phyloP scores from a whole-genome alignment of 2,888 invertebrate species.

The Danaus chrysippus region DNA sequence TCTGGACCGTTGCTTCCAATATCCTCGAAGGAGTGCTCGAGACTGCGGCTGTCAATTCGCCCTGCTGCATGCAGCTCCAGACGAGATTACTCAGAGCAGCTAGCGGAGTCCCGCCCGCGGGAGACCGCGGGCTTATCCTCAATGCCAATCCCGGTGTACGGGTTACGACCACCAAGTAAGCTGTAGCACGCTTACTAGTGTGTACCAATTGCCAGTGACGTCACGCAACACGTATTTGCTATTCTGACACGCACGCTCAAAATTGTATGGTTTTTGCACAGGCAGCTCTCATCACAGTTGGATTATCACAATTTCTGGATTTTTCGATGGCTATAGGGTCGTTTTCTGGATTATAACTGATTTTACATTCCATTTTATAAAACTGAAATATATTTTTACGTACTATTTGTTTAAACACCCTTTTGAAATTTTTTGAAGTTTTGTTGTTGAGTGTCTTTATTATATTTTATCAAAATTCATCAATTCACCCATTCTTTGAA shows the following conservation, averaged over 20 bases:
- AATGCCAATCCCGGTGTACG: conserved; percentile 72
- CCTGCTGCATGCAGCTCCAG: conserved; percentile 90
- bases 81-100: conserved; percentile 78
- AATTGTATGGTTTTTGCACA: conserved; percentile 30
- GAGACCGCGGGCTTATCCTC: conserved; percentile 69
- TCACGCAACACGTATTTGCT: conserved; percentile 34
- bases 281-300: conserved; percentile 30
- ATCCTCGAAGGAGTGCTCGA: conserved; percentile 87
- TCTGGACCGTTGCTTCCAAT: conserved; percentile 93
- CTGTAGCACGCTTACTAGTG: conserved; percentile 62
- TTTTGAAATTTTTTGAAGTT: too few relatives aligned
- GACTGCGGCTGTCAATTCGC: conserved; percentile 96
- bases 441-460: too few relatives aligned
- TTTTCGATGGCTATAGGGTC: not conserved
- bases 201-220: conserved; percentile 38
- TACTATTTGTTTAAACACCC: too few relatives aligned
- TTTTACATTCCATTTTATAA: not conserved
- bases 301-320: conserved; percentile 21
- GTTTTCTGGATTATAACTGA: not conserved
- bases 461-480: too few relatives aligned
- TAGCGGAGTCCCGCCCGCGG: conserved; percentile 76
- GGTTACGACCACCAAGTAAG: conserved; percentile 77
- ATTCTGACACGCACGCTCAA: conserved; percentile 33
- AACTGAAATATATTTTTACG: too few relatives aligned
- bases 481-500: too few relatives aligned